phyloP scores from a whole-genome alignment of 2,113 vertebrate genomes.

The Poicephalus gulielmi region DNA sequence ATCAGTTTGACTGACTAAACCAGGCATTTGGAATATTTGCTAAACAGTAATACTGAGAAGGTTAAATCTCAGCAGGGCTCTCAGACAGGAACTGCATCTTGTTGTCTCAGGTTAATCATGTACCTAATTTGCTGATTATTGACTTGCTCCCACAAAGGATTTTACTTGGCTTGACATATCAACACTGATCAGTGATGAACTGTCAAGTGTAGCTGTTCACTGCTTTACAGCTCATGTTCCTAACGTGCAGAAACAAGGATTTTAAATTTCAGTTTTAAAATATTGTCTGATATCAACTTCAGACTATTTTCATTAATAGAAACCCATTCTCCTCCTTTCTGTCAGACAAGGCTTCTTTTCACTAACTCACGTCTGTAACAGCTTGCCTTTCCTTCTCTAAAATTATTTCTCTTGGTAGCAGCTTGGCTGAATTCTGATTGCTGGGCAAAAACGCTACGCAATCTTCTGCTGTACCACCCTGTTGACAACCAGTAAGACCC shows the following conservation, averaged over 20 bases:
- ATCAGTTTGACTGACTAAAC: conserved; percentile 70
- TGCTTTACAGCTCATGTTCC: conserved; percentile 61
- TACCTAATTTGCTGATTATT: conserved; percentile 83
- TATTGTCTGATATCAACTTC: conserved; percentile 29
- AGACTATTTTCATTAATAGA: conserved; percentile 21
- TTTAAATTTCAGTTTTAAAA: conserved; percentile 63
- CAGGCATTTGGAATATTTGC: conserved; percentile 76
- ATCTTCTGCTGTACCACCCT: background rate
- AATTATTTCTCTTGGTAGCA: background rate
- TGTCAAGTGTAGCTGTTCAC: conserved; percentile 67
- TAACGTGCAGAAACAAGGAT: conserved; percentile 56
- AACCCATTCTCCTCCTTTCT: background rate
- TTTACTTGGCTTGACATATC: conserved; percentile 74
- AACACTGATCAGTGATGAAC: conserved; percentile 71
- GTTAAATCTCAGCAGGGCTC: conserved; percentile 75
- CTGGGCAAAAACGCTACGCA: background rate
- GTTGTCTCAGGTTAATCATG: conserved; percentile 80
- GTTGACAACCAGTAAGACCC: background rate
- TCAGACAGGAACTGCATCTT: conserved; percentile 69
- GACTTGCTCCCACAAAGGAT: conserved; percentile 77
- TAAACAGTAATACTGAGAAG: conserved; percentile 72
- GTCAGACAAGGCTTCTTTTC: conserved; percentile 7
- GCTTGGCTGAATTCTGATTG: background rate
- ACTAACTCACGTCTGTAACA: background rate
- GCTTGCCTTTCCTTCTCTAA: background rate